phyloP scores from a whole-genome alignment of 2,113 vertebrate genomes.

The Notechis scutatus region DNA sequence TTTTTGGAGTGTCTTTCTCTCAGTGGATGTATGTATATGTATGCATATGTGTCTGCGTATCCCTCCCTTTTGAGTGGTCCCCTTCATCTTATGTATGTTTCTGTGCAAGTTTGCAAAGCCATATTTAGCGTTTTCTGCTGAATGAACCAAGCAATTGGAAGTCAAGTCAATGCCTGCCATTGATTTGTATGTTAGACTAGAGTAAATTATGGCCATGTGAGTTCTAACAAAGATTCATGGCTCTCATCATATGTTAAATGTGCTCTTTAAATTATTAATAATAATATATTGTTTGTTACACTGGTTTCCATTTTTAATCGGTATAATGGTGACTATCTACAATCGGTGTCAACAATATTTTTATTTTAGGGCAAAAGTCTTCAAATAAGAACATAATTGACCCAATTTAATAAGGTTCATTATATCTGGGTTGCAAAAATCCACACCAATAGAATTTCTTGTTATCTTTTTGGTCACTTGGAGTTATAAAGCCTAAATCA shows the following conservation, averaged over 20 bases:
- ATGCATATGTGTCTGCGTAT: not conserved
- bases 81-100: not conserved
- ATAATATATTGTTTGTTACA: not conserved
- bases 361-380: not conserved
- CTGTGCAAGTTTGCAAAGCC: not conserved
- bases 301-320: not conserved
- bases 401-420: not conserved
- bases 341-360: not conserved
- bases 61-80: too few relatives aligned
- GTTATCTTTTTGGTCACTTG: not conserved
- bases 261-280: not conserved
- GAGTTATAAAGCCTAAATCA: not conserved
- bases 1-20: not conserved
- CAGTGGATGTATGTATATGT: not conserved
- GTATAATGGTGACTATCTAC: not conserved
- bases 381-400: not conserved
- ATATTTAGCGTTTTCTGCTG: not conserved
- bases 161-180: not conserved
- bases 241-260: not conserved
- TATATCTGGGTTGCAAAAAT: not conserved
- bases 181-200: not conserved
- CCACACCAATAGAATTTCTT: not conserved
- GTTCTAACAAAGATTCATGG: not conserved
- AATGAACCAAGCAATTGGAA: not conserved
- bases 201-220: not conserved